Percentiles rank a stretch among this genome's conserved stretches.
phyloP scores from a whole-genome alignment of 2,888 invertebrate species.

The Drosophila anomelani region DNA sequence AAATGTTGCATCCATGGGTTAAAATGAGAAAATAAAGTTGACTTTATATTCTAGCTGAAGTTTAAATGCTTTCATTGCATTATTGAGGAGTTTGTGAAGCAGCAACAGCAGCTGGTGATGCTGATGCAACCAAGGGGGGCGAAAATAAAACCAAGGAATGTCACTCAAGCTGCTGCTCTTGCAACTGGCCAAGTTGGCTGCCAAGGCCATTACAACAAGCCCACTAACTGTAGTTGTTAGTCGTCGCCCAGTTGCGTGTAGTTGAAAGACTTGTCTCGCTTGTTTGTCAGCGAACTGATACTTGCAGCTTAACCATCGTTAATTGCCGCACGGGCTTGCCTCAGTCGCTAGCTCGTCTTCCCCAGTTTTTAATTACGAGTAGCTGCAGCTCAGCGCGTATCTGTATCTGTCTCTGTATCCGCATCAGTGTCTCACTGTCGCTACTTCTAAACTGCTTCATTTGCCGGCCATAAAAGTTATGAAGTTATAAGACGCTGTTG shows the following conservation, averaged over 20 bases:
- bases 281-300: constrained; percentile 35
- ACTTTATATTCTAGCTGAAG: constrained; percentile 39
- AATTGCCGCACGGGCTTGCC: constrained; percentile 55
- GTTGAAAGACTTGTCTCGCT: constrained; percentile 32
- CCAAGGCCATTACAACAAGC: constrained; percentile 63
- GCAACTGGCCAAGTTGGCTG: constrained; percentile 45
- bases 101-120: constrained; percentile 36
- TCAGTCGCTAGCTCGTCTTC: constrained; percentile 34
- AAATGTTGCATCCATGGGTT: constrained; percentile 63
- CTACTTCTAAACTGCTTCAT: constrained; percentile 74
- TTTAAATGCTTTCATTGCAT: constrained; percentile 77
- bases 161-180: constrained; percentile 55
- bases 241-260: constrained; percentile 6
- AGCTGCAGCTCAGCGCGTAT: constrained; percentile 39
- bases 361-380: constrained; percentile 56
- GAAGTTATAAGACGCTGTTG: constrained; percentile 59
- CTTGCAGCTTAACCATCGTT: constrained; percentile 61
- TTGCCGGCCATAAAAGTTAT: constrained; percentile 71
- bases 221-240: constrained; percentile 33
- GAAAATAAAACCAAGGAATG: constrained; percentile 58
- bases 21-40: constrained; percentile 45
- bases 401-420: constrained; percentile 8
- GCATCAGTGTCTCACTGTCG: constrained; percentile 17
- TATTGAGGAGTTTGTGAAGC: constrained; percentile 64
- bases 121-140: constrained; percentile 10